A percentile compares a stretch with the other conserved stretches of the same genome.
phyloP scores from a whole-genome alignment of 1,140 invertebrate genomes.

The Drosophila sp. region DNA sequence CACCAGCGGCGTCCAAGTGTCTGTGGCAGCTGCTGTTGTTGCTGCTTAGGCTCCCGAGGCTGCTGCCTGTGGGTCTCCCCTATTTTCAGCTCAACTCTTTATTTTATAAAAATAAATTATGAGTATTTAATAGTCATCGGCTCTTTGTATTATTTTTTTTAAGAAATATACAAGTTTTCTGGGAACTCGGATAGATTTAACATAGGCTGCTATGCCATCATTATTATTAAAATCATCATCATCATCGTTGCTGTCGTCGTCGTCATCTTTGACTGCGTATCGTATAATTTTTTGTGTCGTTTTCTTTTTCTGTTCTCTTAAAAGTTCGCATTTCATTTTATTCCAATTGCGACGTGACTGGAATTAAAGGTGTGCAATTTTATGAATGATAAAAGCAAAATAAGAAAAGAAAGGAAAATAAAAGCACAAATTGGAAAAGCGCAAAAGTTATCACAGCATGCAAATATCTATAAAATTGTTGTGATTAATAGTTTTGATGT shows the following conservation, averaged over 20 bases:
- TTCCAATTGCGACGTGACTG: constrained; percentile 59
- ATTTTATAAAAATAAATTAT: constrained; percentile 59
- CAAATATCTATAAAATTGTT: constrained; percentile 17
- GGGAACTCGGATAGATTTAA: constrained; percentile 45
- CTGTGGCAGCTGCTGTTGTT: constrained; percentile 39
- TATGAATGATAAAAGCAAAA: neutral
- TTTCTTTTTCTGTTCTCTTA: constrained; percentile 21
- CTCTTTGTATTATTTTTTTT: constrained; percentile 15
- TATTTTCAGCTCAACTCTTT: constrained; percentile 13
- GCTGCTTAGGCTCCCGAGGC: neutral
- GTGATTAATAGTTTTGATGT: constrained; percentile 22
- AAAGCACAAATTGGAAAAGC: constrained; percentile 6
- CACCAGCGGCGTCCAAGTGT: constrained; percentile 60
- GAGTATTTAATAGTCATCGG: constrained; percentile 62
- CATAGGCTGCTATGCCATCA: constrained; percentile 21
- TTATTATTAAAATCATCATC: neutral
- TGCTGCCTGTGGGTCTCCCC: constrained; percentile 30
- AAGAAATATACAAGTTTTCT: constrained; percentile 7
- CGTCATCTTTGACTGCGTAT: constrained; percentile 40
- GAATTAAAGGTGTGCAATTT: constrained; percentile 42
- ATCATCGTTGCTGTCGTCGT: constrained; percentile 15
- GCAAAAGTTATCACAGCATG: constrained; percentile 6
- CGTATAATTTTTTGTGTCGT: constrained; percentile 6
- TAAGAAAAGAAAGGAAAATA: neutral
- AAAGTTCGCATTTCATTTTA: constrained; percentile 44